Conservation (phyloP, 2,888 invertebrate genomes). For the Tenthredo amoena region DNA sequence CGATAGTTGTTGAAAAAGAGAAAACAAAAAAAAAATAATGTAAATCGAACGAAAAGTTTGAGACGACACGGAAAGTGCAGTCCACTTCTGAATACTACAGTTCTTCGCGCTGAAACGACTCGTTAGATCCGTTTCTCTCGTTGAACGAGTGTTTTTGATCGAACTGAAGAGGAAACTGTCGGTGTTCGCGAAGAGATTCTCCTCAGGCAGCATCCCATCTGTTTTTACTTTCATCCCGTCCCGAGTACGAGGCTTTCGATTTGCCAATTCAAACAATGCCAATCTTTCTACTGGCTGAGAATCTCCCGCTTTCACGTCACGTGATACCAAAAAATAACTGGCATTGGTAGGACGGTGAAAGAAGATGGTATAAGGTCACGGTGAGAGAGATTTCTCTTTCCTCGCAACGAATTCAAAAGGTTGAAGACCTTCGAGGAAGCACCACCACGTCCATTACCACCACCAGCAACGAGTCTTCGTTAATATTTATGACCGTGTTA, state of each 20-base stretch:
- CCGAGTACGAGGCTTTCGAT: slow-evolving; percentile 48
- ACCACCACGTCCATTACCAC: background rate
- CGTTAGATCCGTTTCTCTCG: slow-evolving; percentile 12
- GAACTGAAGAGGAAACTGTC: slow-evolving; percentile 45
- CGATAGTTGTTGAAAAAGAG: background rate
- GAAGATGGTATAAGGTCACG: slow-evolving; percentile 54
- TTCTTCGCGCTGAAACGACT: background rate
- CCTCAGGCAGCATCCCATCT: slow-evolving; percentile 18
- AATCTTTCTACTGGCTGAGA: slow-evolving; percentile 25
- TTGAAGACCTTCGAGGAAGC: slow-evolving; percentile 64
- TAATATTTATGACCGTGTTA: slow-evolving; percentile 72
- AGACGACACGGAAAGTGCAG: background rate
- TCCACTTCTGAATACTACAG: background rate
- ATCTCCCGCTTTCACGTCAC: slow-evolving; percentile 54
- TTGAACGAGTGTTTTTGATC: slow-evolving; percentile 31
- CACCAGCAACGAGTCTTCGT: slow-evolving; percentile 63
- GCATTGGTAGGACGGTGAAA: slow-evolving; percentile 24
- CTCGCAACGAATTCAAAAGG: slow-evolving; percentile 55
- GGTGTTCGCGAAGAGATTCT: slow-evolving; percentile 22
- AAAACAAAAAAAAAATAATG: background rate
- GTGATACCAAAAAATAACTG: slow-evolving; percentile 13
- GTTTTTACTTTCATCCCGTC: slow-evolving; percentile 47
- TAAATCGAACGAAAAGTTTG: background rate
- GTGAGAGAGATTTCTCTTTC: slow-evolving; percentile 59
- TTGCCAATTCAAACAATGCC: slow-evolving; percentile 47